Conservation (phyloP, 2,113 vertebrate genomes). For the Pipa parva region DNA sequence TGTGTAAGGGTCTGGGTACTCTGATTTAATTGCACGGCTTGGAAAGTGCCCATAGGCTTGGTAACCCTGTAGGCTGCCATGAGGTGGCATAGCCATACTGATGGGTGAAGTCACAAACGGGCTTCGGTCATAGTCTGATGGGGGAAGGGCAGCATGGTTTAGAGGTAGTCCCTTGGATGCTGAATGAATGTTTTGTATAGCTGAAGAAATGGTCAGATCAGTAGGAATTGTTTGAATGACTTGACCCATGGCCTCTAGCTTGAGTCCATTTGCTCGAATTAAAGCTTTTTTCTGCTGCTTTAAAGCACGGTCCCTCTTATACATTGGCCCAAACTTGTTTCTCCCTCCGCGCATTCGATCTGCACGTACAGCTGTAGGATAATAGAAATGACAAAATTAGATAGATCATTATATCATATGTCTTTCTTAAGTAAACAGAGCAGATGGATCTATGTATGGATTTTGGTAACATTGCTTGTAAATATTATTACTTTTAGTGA, state of each 20-base stretch:
- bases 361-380: conserved; percentile 81
- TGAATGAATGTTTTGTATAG: conserved; percentile 95
- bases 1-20: conserved; percentile 95
- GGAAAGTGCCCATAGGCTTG: conserved; percentile 92
- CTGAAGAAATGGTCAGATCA: conserved; percentile 92
- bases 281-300: conserved; percentile 98
- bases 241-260: conserved; percentile 96
- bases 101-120: conserved; percentile 95
- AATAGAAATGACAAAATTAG: conserved; percentile 14
- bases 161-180: conserved; percentile 95
- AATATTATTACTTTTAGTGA: too few relatives aligned
- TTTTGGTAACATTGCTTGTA: too few relatives aligned
- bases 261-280: conserved; percentile 95
- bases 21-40: conserved; percentile 94
- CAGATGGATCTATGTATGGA: too few relatives aligned
- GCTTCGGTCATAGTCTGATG: conserved; percentile 93
- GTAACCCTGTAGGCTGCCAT: conserved; percentile 90
- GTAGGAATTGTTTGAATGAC: conserved; percentile 94
- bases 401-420: neutral
- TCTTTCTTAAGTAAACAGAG: neutral
- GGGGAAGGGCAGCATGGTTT: conserved; percentile 91
- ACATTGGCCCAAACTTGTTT: conserved; percentile 98
- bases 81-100: conserved; percentile 97
- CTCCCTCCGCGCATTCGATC: conserved; percentile 96
- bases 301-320: conserved; percentile 93